Conservation (phyloP, 2,797 vertebrate species). For the Urosaurus nigricauda region DNA sequence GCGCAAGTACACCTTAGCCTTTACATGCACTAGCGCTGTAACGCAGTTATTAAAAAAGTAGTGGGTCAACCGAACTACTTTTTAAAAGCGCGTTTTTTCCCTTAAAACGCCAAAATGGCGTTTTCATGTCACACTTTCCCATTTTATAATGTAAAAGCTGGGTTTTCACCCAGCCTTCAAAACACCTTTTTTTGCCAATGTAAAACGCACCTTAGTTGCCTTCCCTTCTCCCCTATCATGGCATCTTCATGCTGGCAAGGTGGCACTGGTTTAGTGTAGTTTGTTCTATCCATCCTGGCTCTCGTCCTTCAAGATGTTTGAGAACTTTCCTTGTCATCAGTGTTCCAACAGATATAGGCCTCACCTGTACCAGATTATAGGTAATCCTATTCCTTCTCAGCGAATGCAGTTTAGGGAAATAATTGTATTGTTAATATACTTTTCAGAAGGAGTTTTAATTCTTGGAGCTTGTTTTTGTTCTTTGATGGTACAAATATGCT, state of each 20-base stretch:
- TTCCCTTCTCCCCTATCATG: no score
- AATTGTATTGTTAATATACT: neutral
- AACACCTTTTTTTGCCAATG: no score
- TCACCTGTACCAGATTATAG: neutral
- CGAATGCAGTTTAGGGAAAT: neutral
- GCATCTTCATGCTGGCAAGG: neutral
- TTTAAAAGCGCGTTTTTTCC: no score
- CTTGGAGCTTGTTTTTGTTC: neutral
- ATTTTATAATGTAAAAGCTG: no score
- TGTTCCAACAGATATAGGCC: neutral
- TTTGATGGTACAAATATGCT: neutral
- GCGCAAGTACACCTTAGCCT: no score
- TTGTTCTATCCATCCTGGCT: neutral
- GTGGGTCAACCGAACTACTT: no score
- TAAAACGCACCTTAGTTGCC: no score
- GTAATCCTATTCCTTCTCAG: slow-evolving; percentile 33
- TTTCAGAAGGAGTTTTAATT: neutral
- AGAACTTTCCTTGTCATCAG: neutral
- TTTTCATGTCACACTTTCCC: no score
- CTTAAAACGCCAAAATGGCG: no score
- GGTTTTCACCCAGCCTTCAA: no score
- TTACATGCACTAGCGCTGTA: no score
- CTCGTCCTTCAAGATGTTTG: neutral
- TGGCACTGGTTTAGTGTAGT: neutral
- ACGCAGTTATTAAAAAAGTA: no score